phyloP scores from a whole-genome alignment of 2,888 invertebrate species.

The Apocheima hispidaria region DNA sequence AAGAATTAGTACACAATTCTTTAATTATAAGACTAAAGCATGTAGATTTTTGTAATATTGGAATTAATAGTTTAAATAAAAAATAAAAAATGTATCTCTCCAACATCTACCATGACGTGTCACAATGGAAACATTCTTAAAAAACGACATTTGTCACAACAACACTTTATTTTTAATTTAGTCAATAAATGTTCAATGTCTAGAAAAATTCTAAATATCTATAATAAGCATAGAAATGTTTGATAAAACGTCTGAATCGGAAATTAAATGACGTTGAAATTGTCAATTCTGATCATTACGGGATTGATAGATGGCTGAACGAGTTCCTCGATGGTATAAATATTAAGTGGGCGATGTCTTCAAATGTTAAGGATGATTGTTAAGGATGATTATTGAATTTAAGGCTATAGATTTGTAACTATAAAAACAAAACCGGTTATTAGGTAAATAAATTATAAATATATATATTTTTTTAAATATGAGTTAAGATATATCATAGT shows the following conservation, averaged over 20 bases:
- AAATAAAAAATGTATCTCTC: too few species aligned
- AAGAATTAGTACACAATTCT: too few species aligned
- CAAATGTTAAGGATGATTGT: conserved; percentile 1
- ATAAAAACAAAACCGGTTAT: too few species aligned
- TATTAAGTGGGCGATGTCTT: conserved; percentile 1
- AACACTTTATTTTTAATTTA: conserved; percentile 30
- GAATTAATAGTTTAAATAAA: too few species aligned
- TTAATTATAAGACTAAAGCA: not conserved
- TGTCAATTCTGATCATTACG: conserved; percentile 6
- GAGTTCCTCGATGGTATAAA: conserved; percentile 9
- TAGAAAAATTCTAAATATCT: conserved; percentile 21
- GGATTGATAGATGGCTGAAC: conserved; percentile 8
- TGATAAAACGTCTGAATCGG: conserved; percentile 18
- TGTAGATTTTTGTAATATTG: too few species aligned
- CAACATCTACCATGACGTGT: not conserved
- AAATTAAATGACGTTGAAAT: conserved; percentile 20
- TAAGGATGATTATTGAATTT: not conserved
- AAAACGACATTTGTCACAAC: conserved; percentile 51
- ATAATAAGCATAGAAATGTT: conserved; percentile 25
- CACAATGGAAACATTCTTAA: conserved; percentile 14
- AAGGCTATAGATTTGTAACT: too few species aligned
- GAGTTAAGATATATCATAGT: not conserved
- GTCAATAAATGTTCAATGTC: conserved; percentile 24
- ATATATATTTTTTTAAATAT: too few species aligned
- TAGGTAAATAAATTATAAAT: too few species aligned